These are phyloP conservation scores for Drosophila suboccidentalis DNA, from an alignment of 2,888 invertebrate genomes.

Conservation along the genomic window DNA sequence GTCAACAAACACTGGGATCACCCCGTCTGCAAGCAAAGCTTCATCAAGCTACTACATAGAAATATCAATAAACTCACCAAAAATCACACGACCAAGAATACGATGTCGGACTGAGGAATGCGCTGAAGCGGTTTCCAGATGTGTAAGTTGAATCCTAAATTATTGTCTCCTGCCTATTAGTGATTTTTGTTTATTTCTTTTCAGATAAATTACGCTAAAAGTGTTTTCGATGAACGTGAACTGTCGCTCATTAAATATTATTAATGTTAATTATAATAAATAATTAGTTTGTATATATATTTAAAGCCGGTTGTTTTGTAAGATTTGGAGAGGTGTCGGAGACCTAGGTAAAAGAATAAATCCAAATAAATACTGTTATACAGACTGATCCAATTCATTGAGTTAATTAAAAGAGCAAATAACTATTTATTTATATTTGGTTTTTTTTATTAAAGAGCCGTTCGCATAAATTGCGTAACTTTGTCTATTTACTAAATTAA, in stretches of 20 bases:
- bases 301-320: slow-evolving; percentile 5
- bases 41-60: slow-evolving; percentile 83
- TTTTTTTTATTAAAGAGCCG: slow-evolving; percentile 77
- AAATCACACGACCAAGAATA: slow-evolving; percentile 89
- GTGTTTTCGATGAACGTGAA: slow-evolving; percentile 92
- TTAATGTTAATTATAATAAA: slow-evolving; percentile 43
- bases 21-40: slow-evolving; percentile 66
- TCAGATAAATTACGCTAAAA: slow-evolving; percentile 95
- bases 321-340: background rate
- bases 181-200: slow-evolving; percentile 6
- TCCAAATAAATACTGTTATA: background rate
- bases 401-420: slow-evolving; percentile 21
- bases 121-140: slow-evolving; percentile 86
- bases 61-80: slow-evolving; percentile 85
- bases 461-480: slow-evolving; percentile 69
- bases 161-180: background rate
- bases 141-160: slow-evolving; percentile 77
- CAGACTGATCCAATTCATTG: background rate
- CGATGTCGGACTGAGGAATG: slow-evolving; percentile 90
- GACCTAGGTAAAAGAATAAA: background rate
- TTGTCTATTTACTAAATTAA: slow-evolving; percentile 67
- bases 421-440: slow-evolving; percentile 63
- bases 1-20: slow-evolving; percentile 69
- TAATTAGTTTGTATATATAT: slow-evolving; percentile 23
- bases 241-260: slow-evolving; percentile 52